Conservation (phyloP, 1,140 invertebrate genomes). For the Panagrolaimus sp. region DNA sequence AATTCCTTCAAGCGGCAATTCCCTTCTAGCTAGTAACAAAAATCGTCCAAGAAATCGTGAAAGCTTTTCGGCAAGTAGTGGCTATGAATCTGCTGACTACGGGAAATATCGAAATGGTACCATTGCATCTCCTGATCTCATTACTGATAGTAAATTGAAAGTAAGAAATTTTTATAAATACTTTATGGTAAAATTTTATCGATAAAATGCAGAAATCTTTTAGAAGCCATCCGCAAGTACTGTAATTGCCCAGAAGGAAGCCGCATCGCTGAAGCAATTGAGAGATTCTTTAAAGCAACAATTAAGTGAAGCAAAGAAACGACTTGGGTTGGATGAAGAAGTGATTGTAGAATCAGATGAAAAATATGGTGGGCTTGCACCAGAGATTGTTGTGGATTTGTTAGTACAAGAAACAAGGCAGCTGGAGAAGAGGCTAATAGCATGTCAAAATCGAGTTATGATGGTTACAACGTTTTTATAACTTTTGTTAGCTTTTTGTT, state of each 20-base stretch:
- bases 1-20: background rate
- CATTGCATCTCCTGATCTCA: background rate
- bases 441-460: slow-evolving; percentile 27
- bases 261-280: background rate
- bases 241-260: slow-evolving; percentile 8
- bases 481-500: too few species aligned
- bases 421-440: slow-evolving; percentile 24
- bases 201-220: background rate
- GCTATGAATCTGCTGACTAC: slow-evolving; percentile 26
- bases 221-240: slow-evolving; percentile 10
- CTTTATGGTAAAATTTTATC: too few species aligned
- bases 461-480: slow-evolving; percentile 27
- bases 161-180: too few species aligned
- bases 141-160: too few species aligned
- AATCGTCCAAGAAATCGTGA: slow-evolving; percentile 24
- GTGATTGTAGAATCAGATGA: background rate
- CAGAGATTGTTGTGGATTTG: slow-evolving; percentile 17
- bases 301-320: slow-evolving; percentile 14
- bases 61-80: slow-evolving; percentile 24
- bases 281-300: slow-evolving; percentile 12
- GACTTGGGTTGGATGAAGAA: slow-evolving; percentile 11
- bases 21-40: background rate
- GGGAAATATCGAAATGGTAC: slow-evolving; percentile 11
- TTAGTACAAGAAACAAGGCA: slow-evolving; percentile 23
- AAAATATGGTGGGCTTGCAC: background rate